Percentiles rank a stretch among this genome's conserved stretches.
phyloP scores from a whole-genome alignment of 1,140 invertebrate genomes.

The Caerostris darwini region DNA sequence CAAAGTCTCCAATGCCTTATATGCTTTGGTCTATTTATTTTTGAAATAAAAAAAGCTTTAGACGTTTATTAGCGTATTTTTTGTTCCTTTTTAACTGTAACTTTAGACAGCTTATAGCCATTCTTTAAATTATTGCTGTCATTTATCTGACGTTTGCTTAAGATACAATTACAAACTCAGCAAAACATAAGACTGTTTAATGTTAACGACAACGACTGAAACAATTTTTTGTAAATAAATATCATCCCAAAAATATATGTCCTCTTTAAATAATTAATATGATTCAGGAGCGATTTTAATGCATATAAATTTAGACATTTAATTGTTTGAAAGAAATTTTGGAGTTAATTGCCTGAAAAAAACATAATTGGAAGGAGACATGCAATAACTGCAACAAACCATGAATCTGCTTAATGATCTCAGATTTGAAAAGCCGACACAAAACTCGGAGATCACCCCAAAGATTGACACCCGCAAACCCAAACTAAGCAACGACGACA shows the following conservation, averaged over 20 bases:
- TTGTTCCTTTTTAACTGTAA: too few species aligned
- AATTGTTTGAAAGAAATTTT: not conserved
- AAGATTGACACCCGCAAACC: too few species aligned
- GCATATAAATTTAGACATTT: not conserved
- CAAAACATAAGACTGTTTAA: not conserved
- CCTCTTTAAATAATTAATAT: not conserved
- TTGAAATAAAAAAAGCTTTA: too few species aligned
- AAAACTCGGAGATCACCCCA: not conserved
- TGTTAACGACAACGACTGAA: not conserved
- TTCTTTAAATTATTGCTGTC: too few species aligned
- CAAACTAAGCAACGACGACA: too few species aligned
- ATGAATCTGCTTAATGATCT: not conserved
- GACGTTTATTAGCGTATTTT: too few species aligned
- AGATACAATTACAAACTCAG: not conserved
- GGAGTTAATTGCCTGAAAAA: not conserved
- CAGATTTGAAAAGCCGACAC: not conserved
- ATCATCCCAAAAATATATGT: not conserved
- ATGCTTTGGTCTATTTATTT: too few species aligned
- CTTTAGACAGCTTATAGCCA: too few species aligned
- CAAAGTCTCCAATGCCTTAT: too few species aligned
- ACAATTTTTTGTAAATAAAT: not conserved
- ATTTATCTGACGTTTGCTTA: too few species aligned
- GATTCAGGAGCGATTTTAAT: not conserved
- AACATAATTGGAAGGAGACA: constrained; percentile 7
- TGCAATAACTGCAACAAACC: not conserved